Evolutionary conservation across 2,888 invertebrate species (phyloP), one percentile per base, ranked within the genome.

Genomic region (Synanthedon vespiformis): DNA sequence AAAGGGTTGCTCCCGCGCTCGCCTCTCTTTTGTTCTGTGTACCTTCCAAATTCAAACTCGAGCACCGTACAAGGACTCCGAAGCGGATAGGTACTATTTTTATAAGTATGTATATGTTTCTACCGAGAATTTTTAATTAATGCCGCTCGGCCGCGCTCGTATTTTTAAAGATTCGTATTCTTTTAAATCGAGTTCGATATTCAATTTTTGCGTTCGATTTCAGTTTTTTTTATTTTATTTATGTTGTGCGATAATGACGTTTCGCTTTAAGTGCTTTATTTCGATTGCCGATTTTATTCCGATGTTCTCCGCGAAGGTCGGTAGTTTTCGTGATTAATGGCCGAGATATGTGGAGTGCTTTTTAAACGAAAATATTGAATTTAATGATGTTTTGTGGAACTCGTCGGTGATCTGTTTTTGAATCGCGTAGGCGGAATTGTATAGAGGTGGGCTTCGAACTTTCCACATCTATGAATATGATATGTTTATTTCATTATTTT

Each of bases 51-150:
- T 85, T 84, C 85, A 84, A 86, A 86, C 81, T 85, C 77, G 72
- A 72, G 74, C 76, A 76, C 84, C 84, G 83, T 85, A 85, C 85
- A 85, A 84, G 85, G 85, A 81, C 80, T 82, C 80, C 83, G 84
- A 84, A 83, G 85, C 85, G 84, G 83, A 87, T 85, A 34, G 34
- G 34, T 10, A 85, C 86, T 87, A 87, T 87, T 86, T 85, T 83
- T 83, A 44, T 44, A 44, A 44, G 87, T 85, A 87, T 87, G 85
- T 87, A 34, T 34, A 34, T 34, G 34, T 34, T 8, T 87, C 84
- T 86, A 87, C 87, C 84, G 84, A 85, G 87, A 87, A 87, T 87
- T 85, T 86, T 87, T 87, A 87, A 87, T 87, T 87, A 86, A 87
- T 86, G 85, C 85, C 77, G 83, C 74, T 79, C 75, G 75, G 75